These are phyloP conservation scores for Indicator indicator DNA, from an alignment of 2,113 vertebrate genomes.

Conservation along the genomic window DNA sequence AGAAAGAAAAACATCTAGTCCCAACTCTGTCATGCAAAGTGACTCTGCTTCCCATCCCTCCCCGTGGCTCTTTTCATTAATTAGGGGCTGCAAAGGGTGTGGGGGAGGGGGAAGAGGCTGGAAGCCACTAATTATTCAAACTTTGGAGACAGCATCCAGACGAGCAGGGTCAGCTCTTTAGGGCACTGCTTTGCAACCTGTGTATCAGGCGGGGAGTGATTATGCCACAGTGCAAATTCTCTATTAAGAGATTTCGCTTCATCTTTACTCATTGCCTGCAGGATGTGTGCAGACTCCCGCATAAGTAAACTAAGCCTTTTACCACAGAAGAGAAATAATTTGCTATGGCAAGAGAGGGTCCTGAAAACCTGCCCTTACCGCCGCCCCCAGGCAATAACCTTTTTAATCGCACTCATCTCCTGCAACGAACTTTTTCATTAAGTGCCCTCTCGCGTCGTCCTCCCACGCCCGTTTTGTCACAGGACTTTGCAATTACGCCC, in stretches of 20 bases:
- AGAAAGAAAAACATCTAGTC: background rate
- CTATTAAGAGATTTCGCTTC: background rate
- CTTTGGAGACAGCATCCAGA: background rate
- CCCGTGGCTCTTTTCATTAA: conserved; percentile 46
- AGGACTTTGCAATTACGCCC: background rate
- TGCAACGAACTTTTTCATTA: background rate
- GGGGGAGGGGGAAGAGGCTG: conserved; percentile 20
- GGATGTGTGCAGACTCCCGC: background rate
- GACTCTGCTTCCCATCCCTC: conserved; percentile 10
- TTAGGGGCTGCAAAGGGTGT: background rate
- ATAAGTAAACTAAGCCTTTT: background rate
- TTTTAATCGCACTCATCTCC: background rate
- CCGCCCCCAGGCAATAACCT: background rate
- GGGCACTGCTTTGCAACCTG: background rate
- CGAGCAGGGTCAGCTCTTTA: background rate
- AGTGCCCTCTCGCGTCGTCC: background rate
- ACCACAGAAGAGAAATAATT: background rate
- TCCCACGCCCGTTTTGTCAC: background rate
- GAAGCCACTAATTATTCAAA: conserved; percentile 47
- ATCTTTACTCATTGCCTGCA: background rate
- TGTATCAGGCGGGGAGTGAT: background rate
- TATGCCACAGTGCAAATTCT: background rate
- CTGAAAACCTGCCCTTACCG: background rate
- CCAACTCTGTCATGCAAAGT: conserved; percentile 13
- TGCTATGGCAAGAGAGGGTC: background rate